These are phyloP conservation scores for Aphelenchoides avenae DNA, from an alignment of 1,140 invertebrate species.

Conservation along the genomic window DNA sequence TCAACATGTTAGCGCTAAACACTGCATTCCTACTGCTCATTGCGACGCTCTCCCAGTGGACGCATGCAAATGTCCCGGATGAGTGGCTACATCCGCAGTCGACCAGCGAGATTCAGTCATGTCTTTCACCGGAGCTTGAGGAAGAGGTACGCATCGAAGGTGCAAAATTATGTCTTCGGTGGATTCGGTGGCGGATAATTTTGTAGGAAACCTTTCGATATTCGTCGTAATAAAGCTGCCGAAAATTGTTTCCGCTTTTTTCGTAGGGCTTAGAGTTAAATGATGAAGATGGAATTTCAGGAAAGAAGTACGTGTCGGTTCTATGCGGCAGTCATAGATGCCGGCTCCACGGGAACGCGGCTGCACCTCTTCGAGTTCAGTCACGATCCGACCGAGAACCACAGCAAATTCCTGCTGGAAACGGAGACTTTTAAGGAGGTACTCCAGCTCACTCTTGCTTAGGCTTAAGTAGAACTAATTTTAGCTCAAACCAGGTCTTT, in stretches of 20 bases:
- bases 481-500: conserved; percentile 74
- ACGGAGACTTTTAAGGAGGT: conserved; percentile 76
- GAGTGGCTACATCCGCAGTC: conserved; percentile 16
- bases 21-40: no score
- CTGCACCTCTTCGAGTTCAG: conserved; percentile 81
- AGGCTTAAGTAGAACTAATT: conserved; percentile 5
- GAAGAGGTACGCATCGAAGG: conserved; percentile 28
- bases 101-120: conserved; percentile 40
- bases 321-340: conserved; percentile 89
- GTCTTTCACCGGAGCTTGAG: conserved; percentile 42
- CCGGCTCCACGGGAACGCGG: conserved; percentile 87
- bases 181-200: no score
- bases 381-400: conserved; percentile 62
- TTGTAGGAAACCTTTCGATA: no score
- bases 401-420: conserved; percentile 70
- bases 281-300: conserved; percentile 37
- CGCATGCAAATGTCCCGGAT: background rate
- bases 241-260: no score
- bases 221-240: no score
- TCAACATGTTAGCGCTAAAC: no score
- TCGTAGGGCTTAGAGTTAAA: no score
- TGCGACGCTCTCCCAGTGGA: no score
- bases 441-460: background rate
- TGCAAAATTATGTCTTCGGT: conserved; percentile 18
- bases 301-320: conserved; percentile 61